phyloP scores from a whole-genome alignment of 2,797 vertebrate species.

The Eulemur coronatus region DNA sequence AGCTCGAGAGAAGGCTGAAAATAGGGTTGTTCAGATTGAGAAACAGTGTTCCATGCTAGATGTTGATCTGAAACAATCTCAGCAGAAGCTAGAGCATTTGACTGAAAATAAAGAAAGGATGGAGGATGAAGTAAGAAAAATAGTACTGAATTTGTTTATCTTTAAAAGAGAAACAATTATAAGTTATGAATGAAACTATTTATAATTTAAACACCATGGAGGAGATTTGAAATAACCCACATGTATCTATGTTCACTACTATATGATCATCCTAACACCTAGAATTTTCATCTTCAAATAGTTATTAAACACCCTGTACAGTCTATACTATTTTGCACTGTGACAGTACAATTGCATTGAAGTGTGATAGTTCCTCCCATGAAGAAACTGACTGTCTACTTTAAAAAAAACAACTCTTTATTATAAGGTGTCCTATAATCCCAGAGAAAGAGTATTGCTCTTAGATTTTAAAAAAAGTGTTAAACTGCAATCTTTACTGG shows the following conservation, averaged over 20 bases:
- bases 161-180: not conserved
- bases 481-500: not conserved
- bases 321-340: not conserved
- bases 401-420: not conserved
- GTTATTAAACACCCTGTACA: not conserved
- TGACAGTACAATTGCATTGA: not conserved
- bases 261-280: not conserved
- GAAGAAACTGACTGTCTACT: constrained; percentile 21
- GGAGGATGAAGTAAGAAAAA: constrained; percentile 93
- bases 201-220: constrained; percentile 7
- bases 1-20: constrained; percentile 94
- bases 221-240: not conserved
- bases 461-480: not conserved
- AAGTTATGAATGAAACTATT: not conserved
- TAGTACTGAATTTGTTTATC: not conserved
- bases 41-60: constrained; percentile 99
- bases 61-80: constrained; percentile 98
- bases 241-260: not conserved
- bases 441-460: not conserved
- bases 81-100: constrained; percentile 97
- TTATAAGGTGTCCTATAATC: not conserved
- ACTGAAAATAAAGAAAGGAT: constrained; percentile 96
- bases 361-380: not conserved
- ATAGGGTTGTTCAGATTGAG: constrained; percentile 95
- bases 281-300: constrained; percentile 17